These are phyloP conservation scores for Leptestheria dahalacensis DNA, from an alignment of 1,140 invertebrate genomes.

Conservation along the genomic window DNA sequence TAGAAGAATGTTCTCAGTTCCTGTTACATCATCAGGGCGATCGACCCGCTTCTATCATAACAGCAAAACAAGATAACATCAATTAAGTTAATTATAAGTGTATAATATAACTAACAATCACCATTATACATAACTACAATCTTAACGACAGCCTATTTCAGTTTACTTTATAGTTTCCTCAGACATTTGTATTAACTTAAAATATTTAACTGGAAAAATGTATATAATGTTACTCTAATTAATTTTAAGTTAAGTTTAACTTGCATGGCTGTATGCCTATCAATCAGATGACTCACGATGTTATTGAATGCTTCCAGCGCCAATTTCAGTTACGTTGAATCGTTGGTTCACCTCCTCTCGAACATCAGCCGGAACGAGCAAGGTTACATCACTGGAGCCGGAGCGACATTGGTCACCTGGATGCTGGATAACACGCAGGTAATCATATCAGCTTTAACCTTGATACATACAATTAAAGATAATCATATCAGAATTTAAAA, in stretches of 20 bases:
- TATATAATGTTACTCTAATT: no score
- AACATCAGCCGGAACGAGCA: conserved; percentile 24
- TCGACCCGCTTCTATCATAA: no score
- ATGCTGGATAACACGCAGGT: conserved; percentile 25
- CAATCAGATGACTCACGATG: not conserved
- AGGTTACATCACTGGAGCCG: conserved; percentile 24
- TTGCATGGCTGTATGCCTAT: not conserved
- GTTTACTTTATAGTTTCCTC: no score
- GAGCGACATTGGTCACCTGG: conserved; percentile 31
- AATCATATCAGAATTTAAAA: not conserved
- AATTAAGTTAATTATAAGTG: no score
- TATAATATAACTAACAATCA: no score
- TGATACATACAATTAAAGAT: not conserved
- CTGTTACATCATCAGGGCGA: no score
- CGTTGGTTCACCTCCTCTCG: conserved; percentile 24
- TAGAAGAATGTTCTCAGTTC: no score
- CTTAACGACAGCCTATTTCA: no score
- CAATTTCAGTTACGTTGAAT: conserved; percentile 22
- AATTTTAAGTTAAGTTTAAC: not conserved
- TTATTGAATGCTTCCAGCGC: not conserved
- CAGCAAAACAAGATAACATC: no score
- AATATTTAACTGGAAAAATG: no score
- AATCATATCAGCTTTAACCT: not conserved
- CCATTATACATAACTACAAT: no score
- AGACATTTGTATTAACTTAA: no score